Percentiles rank a stretch among this genome's conserved stretches.
Evolutionary conservation across 1,140 invertebrate genomes (phyloP).

Genomic region (Lasioglossum albipes): DNA sequence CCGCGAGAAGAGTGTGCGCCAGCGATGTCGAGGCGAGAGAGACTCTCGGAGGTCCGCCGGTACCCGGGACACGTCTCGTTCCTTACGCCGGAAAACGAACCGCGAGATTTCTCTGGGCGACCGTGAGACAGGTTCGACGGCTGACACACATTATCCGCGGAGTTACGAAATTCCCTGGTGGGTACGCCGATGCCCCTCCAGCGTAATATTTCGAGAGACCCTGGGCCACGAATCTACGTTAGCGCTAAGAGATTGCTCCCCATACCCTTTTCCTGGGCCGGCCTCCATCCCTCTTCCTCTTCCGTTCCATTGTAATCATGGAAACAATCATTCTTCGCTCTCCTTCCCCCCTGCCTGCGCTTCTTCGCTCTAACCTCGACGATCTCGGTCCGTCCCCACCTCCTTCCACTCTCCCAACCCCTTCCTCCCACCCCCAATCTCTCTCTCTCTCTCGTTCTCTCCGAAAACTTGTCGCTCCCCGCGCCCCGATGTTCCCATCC

Average conservation of each 20-base stretch:
- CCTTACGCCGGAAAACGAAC: conserved; percentile 22
- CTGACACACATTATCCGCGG: conserved; percentile 63
- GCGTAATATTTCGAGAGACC: conserved; percentile 77
- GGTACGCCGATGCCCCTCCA: conserved; percentile 52
- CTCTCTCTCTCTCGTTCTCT: conserved; percentile 30
- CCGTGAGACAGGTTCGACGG: conserved; percentile 49
- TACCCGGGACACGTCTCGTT: background rate
- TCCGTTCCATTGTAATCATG: conserved; percentile 78
- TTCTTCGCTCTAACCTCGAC: conserved; percentile 49
- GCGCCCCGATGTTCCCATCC: background rate
- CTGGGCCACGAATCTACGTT: conserved; percentile 76
- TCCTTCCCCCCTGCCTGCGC: conserved; percentile 48
- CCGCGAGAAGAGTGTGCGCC: background rate
- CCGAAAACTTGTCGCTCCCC: no score
- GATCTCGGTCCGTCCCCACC: conserved; percentile 42
- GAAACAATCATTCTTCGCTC: conserved; percentile 79
- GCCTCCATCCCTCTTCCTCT: conserved; percentile 65
- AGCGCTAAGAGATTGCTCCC: conserved; percentile 78
- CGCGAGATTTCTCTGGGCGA: conserved; percentile 48
- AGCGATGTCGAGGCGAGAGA: no score
- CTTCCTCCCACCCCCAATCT: conserved; percentile 37
- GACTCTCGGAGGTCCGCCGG: background rate
- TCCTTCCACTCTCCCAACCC: conserved; percentile 1
- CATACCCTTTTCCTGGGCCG: conserved; percentile 58
- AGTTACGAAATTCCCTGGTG: conserved; percentile 64